Base-by-base conservation (phyloP, 2,797 vertebrate genomes). In the Nasua narica region DNA sequence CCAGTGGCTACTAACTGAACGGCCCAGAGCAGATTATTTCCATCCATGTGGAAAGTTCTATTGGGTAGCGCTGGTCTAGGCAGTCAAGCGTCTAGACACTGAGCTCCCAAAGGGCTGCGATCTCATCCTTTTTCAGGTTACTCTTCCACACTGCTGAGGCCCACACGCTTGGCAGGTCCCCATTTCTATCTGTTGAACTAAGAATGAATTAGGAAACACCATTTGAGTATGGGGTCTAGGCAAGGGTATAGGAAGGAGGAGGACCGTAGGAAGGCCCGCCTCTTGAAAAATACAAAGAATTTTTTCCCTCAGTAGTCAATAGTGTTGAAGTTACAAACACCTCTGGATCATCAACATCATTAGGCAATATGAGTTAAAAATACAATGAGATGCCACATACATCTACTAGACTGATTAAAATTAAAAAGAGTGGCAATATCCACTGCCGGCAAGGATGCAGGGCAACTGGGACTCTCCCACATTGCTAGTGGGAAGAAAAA, bases 281-380 rank as follows among this genome's bases (percentile, higher is more conserved):
- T 90, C 40, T 87, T 48, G 29, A 72, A 35, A 84, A 82, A 76
- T n/a, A 48, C 1, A n/a, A 78, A 50, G 11, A 14, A 8, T 37
- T n/a, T 32, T 37, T 21, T 3, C 15, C 15, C 8, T 2, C 14
- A 76, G 18, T 25, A 87, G 37, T 48, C n/a, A 91, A 35, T 0
- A 83, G 54, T 9, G 74, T 90, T 81, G 76, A 87, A 90, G 84
- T 56, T 46, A 67, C 60, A 96, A 91, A 93, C 21, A 79, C 19
- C 19, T 37, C 15, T 84, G 79, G 27, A 93, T 25, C 52, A 18
- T 58, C 43, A 76, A 23, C 32, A 43, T 78, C 87, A 67, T 12
- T 35, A 77, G 40, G 76, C 74, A 84, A 93, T 21, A 8, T n/a
- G 82, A 62, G 40, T 70, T 8, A 40, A 58, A 91, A 52, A 32